Evolutionary conservation across 2,888 invertebrate species (phyloP).

Genomic region (Bunonema sp.): DNA sequence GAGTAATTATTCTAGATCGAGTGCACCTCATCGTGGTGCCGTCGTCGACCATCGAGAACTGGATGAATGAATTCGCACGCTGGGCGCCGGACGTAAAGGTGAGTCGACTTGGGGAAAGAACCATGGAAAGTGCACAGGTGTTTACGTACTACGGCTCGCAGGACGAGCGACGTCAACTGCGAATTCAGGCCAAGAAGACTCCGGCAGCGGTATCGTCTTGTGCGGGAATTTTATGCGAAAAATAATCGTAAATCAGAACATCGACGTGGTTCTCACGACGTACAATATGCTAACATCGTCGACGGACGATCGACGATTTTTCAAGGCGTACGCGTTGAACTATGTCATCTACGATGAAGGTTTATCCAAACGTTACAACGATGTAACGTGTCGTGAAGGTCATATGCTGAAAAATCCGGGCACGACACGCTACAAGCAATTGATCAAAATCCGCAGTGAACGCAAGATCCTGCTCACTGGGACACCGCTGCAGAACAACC

Average conservation of each 20-base stretch:
- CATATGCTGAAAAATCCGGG: slow-evolving; percentile 96
- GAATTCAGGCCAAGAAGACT: slow-evolving; percentile 21
- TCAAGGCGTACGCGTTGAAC: slow-evolving; percentile 62
- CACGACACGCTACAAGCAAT: slow-evolving; percentile 56
- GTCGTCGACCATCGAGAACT: slow-evolving; percentile 71
- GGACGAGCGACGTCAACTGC: slow-evolving; percentile 23
- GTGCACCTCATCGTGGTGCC: slow-evolving; percentile 87
- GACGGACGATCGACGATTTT: slow-evolving; percentile 74
- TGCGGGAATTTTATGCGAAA: slow-evolving; percentile 2
- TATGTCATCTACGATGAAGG: slow-evolving; percentile 82
- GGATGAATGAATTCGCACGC: slow-evolving; percentile 22
- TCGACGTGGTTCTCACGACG: slow-evolving; percentile 29
- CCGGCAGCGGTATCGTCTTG: slow-evolving; percentile 8
- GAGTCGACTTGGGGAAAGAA: not conserved
- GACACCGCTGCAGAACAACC: slow-evolving; percentile 85
- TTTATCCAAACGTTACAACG: not conserved
- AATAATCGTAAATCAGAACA: slow-evolving; percentile 45
- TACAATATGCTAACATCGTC: slow-evolving; percentile 67
- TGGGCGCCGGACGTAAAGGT: slow-evolving; percentile 27
- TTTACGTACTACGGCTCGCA: slow-evolving; percentile 35
- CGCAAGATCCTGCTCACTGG: slow-evolving; percentile 77
- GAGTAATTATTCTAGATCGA: slow-evolving; percentile 26
- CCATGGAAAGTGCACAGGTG: slow-evolving; percentile 5
- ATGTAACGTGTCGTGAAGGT: slow-evolving; percentile 50
- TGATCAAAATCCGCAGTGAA: slow-evolving; percentile 55